Evolutionary conservation across 2,113 vertebrate genomes (phyloP).

Genomic region (Caranx ignobilis): DNA sequence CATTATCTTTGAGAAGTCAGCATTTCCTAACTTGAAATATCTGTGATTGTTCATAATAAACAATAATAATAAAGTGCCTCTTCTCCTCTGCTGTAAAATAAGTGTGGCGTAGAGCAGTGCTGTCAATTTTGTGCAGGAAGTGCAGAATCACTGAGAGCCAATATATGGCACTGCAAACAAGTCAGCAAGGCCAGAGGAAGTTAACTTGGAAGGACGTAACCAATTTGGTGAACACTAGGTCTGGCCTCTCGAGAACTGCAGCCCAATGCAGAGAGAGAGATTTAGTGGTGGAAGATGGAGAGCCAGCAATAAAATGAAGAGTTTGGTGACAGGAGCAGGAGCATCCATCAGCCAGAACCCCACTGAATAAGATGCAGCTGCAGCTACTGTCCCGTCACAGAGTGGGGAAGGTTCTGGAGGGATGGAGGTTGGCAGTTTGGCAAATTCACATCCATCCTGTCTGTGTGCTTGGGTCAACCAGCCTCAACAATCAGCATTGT

Average conservation of each 20-base stretch:
- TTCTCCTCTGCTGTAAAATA: neutral
- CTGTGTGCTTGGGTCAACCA: too few species aligned
- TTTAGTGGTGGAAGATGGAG: slow-evolving; percentile 21
- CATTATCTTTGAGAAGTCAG: neutral
- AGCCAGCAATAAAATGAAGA: slow-evolving; percentile 42
- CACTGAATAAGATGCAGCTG: slow-evolving; percentile 35
- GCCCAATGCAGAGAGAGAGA: slow-evolving; percentile 20
- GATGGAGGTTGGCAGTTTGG: neutral
- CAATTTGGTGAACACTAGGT: slow-evolving; percentile 29
- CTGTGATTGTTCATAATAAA: neutral
- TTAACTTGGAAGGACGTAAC: slow-evolving; percentile 27
- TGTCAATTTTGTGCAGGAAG: slow-evolving; percentile 25
- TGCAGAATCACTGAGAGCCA: slow-evolving; percentile 13
- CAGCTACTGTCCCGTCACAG: neutral
- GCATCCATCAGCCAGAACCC: slow-evolving; percentile 22
- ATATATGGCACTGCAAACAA: slow-evolving; percentile 25
- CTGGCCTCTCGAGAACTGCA: slow-evolving; percentile 8
- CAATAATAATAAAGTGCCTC: neutral
- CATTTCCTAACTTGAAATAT: neutral
- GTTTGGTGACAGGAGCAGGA: slow-evolving; percentile 29
- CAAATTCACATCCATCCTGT: too few species aligned
- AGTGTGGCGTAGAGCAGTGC: neutral
- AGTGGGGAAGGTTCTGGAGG: neutral
- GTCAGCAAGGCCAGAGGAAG: slow-evolving; percentile 15
- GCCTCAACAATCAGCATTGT: too few species aligned